Conservation (phyloP, 64 coral and sea anemone species). For the Stichodactyla helianthus region DNA sequence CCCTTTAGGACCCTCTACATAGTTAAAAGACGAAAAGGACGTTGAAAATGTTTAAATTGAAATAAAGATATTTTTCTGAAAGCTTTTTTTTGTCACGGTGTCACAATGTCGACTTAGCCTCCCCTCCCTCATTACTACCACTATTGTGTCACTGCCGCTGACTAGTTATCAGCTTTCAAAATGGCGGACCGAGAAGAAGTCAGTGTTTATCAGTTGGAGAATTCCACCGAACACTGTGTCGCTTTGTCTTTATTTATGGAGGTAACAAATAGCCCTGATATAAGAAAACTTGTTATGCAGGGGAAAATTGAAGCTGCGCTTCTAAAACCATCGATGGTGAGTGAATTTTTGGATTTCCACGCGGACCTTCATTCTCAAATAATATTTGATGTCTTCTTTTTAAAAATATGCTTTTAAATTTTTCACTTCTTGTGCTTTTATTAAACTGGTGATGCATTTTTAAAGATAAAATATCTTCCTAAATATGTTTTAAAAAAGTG, state of each 20-base stretch:
- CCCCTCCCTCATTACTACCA: neutral
- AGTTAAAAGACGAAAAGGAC: no score
- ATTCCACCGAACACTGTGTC: slow-evolving; percentile 9
- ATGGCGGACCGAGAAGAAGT: slow-evolving; percentile 33
- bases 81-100: no score
- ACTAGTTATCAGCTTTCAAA: slow-evolving; percentile 2
- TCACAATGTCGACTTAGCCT: neutral
- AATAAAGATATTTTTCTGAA: no score
- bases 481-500: no score
- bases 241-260: slow-evolving; percentile 47
- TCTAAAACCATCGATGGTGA: slow-evolving; percentile 64
- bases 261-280: slow-evolving; percentile 41
- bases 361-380: neutral
- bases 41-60: no score
- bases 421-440: no score
- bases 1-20: no score
- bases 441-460: neutral
- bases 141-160: neutral
- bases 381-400: neutral
- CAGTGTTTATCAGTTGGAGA: slow-evolving; percentile 14
- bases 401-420: no score
- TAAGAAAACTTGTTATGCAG: slow-evolving; percentile 32
- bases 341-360: neutral
- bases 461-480: neutral
- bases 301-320: slow-evolving; percentile 66